phyloP scores from a whole-genome alignment of 1,140 invertebrate genomes.

The Eulimnadia texana region DNA sequence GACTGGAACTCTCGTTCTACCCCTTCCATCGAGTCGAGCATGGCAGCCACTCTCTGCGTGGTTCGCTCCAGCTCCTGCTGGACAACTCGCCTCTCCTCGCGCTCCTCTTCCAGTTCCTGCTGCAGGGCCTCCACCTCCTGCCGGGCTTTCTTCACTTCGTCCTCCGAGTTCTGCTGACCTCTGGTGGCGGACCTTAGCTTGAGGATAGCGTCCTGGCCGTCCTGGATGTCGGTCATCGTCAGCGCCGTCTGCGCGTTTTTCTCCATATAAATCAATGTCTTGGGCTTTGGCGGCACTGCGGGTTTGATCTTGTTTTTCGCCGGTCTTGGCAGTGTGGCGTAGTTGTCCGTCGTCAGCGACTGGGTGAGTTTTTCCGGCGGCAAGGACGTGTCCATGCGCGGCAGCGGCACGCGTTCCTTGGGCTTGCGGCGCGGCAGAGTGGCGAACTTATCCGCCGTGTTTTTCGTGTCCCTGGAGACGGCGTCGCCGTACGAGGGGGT shows the following conservation, averaged over 20 bases:
- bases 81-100: conserved; percentile 20
- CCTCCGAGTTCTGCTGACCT: conserved; percentile 1
- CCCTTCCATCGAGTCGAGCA: conserved; percentile 24
- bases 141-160: neutral
- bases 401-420: conserved; percentile 6
- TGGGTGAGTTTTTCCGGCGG: neutral
- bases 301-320: conserved; percentile 4
- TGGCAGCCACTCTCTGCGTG: conserved; percentile 21
- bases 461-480: conserved; percentile 3
- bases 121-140: neutral
- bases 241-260: conserved; percentile 12
- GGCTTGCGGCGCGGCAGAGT: conserved; percentile 16
- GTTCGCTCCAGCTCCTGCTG: conserved; percentile 23
- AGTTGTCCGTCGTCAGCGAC: neutral
- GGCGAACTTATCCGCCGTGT: conserved; percentile 16
- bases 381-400: neutral
- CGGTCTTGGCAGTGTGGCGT: conserved; percentile 7
- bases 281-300: conserved; percentile 7
- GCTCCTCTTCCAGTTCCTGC: conserved; percentile 20
- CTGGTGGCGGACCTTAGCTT: neutral
- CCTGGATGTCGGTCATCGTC: conserved; percentile 5
- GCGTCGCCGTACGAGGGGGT: neutral
- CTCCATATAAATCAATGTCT: conserved; percentile 13
- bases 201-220: conserved; percentile 3
- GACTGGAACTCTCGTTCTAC: conserved; percentile 23